Evolutionary conservation across 2,113 vertebrate genomes (phyloP).

Genomic region (Sinosuthora webbiana): DNA sequence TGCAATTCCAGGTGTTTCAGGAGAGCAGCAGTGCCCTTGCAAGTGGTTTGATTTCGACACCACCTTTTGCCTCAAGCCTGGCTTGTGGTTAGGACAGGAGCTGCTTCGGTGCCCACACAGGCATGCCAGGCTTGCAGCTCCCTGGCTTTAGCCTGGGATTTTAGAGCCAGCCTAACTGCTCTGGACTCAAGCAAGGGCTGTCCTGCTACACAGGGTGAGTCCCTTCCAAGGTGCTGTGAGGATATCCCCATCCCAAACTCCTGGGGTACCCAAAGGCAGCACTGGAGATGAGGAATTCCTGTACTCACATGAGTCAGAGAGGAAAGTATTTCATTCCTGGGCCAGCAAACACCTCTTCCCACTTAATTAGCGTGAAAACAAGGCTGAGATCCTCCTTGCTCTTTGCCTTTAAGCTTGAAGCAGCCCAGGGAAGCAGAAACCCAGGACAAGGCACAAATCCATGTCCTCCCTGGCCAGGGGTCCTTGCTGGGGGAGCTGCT

Average conservation of each 20-base stretch:
- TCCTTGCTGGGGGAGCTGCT: neutral
- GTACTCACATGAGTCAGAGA: neutral
- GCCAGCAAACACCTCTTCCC: neutral
- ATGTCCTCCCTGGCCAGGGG: neutral
- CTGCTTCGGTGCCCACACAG: neutral
- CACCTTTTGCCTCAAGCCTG: neutral
- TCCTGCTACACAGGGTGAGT: neutral
- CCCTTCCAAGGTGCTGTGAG: rapidly evolving
- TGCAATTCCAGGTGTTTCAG: neutral
- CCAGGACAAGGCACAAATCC: neutral
- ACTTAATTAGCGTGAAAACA: neutral
- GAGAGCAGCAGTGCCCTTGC: neutral
- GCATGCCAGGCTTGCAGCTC: neutral
- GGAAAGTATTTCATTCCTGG: neutral
- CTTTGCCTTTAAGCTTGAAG: neutral
- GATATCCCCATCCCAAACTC: neutral
- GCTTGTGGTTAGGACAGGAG: neutral
- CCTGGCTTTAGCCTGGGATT: neutral
- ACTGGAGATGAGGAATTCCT: neutral
- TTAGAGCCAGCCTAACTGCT: neutral
- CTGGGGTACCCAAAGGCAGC: neutral
- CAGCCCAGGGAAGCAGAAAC: neutral
- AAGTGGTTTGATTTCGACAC: neutral
- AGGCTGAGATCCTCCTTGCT: neutral
- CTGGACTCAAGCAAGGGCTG: neutral